Conservation (phyloP, 2,797 vertebrate species). For the Echeneis naucrates region DNA sequence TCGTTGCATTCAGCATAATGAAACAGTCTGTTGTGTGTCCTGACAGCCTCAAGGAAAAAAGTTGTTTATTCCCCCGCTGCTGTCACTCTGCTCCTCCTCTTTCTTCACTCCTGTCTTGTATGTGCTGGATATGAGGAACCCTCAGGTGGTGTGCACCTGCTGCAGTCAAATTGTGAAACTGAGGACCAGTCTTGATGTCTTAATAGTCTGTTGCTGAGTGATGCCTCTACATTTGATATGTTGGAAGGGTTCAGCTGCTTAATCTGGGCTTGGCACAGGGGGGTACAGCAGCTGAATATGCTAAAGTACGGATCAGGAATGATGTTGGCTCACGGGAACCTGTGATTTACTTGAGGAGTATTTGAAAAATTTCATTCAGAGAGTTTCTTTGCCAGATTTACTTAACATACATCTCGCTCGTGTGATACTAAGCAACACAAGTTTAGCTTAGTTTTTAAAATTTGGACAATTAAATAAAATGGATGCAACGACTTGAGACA, state of each 20-base stretch:
- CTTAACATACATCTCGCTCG: constrained; percentile 4
- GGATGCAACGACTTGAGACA: too few species aligned
- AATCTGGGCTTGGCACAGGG: constrained; percentile 30
- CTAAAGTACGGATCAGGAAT: constrained; percentile 9
- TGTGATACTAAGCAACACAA: not conserved
- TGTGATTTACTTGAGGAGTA: constrained; percentile 7
- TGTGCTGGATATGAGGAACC: constrained; percentile 22
- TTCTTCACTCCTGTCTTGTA: constrained; percentile 21
- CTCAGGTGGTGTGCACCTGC: constrained; percentile 51
- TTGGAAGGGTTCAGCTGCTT: constrained; percentile 38
- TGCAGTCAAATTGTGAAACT: constrained; percentile 41
- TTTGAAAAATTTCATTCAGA: constrained; percentile 1
- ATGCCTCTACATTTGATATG: constrained; percentile 43
- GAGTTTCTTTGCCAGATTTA: not conserved
- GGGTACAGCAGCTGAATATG: constrained; percentile 1
- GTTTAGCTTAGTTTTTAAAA: too few species aligned
- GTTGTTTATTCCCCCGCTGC: constrained; percentile 27
- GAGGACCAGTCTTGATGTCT: constrained; percentile 47
- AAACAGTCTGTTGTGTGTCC: not conserved
- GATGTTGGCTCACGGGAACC: not conserved
- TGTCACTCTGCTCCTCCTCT: constrained; percentile 18
- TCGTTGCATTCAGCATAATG: constrained; percentile 14
- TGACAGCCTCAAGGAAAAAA: constrained; percentile 8
- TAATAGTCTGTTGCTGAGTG: constrained; percentile 67
- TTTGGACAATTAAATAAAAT: too few species aligned